Percentiles rank a stretch among this genome's conserved stretches.
These are phyloP conservation scores for Fissipunctia ypsillon DNA, from an alignment of 2,888 invertebrate species.

Conservation along the genomic window DNA sequence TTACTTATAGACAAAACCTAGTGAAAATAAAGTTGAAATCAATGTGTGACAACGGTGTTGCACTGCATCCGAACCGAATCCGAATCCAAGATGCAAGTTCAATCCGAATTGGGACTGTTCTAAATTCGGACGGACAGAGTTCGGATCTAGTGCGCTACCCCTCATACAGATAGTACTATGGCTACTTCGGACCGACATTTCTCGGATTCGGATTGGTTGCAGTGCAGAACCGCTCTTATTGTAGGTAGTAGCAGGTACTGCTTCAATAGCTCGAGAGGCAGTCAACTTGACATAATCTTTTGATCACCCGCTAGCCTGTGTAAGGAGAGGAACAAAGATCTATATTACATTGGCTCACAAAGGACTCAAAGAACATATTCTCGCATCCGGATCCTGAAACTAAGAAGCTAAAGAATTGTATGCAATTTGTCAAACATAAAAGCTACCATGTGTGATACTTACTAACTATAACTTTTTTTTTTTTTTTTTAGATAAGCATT, in stretches of 20 bases:
- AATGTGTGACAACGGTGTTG: neutral
- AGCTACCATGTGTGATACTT: neutral
- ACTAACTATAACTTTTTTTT: neutral
- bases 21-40: neutral
- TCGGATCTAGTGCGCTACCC: too few relatives aligned
- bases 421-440: conserved; percentile 10
- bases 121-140: too few relatives aligned
- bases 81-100: too few relatives aligned
- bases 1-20: neutral
- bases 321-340: conserved; percentile 30
- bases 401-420: conserved; percentile 7
- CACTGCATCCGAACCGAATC: too few relatives aligned
- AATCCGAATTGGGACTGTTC: too few relatives aligned
- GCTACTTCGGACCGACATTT: too few relatives aligned
- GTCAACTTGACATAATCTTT: conserved; percentile 42
- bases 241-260: conserved; percentile 7
- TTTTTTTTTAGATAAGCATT: too few relatives aligned
- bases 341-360: conserved; percentile 47
- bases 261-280: conserved; percentile 15
- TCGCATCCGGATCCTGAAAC: conserved; percentile 10
- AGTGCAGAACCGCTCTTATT: too few relatives aligned
- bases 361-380: conserved; percentile 26
- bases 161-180: too few relatives aligned
- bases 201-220: too few relatives aligned
- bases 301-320: conserved; percentile 21